A percentile compares a stretch with the other conserved stretches of the same genome.
These are phyloP conservation scores for Bugulina stolonifera DNA, from an alignment of 2,888 invertebrate species.

Conservation along the genomic window DNA sequence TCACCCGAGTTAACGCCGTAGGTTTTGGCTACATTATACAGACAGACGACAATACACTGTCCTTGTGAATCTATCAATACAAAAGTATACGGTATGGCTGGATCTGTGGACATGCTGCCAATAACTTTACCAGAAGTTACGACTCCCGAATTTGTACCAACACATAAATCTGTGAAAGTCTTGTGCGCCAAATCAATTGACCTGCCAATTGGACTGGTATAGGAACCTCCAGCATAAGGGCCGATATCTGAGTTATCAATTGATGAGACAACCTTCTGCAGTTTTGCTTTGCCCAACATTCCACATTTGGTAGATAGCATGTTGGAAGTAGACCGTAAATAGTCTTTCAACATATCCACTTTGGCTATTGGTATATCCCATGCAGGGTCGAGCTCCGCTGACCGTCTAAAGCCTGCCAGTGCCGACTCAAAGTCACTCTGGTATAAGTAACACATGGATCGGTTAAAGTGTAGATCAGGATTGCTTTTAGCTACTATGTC, in stretches of 20 bases:
- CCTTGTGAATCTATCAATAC: constrained; percentile 70
- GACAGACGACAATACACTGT: constrained; percentile 68
- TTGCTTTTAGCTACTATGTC: constrained; percentile 67
- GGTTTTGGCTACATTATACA: constrained; percentile 77
- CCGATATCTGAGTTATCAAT: constrained; percentile 63
- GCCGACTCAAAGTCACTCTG: constrained; percentile 71
- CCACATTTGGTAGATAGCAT: constrained; percentile 5
- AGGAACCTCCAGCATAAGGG: constrained; percentile 61
- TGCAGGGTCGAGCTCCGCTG: constrained; percentile 67
- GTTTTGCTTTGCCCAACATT: constrained; percentile 61
- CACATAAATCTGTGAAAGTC: constrained; percentile 58
- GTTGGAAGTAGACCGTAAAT: constrained; percentile 55
- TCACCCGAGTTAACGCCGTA: constrained; percentile 79
- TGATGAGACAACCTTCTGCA: constrained; percentile 63
- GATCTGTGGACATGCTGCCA: constrained; percentile 61
- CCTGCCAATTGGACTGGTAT: constrained; percentile 56
- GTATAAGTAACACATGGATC: constrained; percentile 73
- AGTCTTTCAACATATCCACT: constrained; percentile 60
- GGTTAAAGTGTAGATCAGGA: constrained; percentile 77
- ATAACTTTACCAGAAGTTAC: constrained; percentile 73
- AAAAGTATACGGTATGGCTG: constrained; percentile 53
- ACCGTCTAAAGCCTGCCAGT: constrained; percentile 64
- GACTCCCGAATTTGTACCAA: constrained; percentile 63
- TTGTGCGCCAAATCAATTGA: constrained; percentile 57
- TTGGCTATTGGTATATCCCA: constrained; percentile 66